Percentiles rank a stretch among this genome's conserved stretches.
phyloP scores from a whole-genome alignment of 2,888 invertebrate genomes.

The Poecilus cupreus region DNA sequence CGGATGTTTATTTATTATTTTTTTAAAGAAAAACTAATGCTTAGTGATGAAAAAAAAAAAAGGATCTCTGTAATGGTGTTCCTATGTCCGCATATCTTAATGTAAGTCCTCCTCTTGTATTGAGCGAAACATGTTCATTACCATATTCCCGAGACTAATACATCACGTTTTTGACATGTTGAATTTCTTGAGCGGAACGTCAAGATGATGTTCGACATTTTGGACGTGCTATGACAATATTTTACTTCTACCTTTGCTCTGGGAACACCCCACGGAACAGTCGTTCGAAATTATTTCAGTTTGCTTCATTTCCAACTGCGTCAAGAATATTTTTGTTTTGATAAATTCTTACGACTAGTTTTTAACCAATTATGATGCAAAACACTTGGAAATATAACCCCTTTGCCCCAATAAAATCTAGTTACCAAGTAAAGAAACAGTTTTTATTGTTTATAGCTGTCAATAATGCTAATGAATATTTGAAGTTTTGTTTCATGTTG shows the following conservation, averaged over 20 bases:
- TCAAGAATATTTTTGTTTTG: too few species aligned
- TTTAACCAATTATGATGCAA: too few species aligned
- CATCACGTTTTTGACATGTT: slow-evolving; percentile 35
- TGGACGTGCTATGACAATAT: slow-evolving; percentile 45
- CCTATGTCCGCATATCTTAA: neutral
- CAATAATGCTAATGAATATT: slow-evolving; percentile 3
- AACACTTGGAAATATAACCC: too few species aligned
- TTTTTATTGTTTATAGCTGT: too few species aligned
- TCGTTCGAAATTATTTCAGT: neutral
- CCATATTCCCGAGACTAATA: slow-evolving; percentile 26
- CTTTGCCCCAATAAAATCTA: too few species aligned
- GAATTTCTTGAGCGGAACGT: slow-evolving; percentile 4
- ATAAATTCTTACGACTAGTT: too few species aligned
- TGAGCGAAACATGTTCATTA: slow-evolving; percentile 14
- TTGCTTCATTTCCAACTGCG: neutral
- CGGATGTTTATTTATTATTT: too few species aligned
- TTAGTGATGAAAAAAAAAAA: too few species aligned
- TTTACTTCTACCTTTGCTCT: slow-evolving; percentile 4
- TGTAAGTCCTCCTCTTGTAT: neutral
- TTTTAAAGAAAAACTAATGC: too few species aligned
- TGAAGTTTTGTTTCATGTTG: too few species aligned
- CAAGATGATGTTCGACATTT: slow-evolving; percentile 34
- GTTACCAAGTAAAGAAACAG: too few species aligned
- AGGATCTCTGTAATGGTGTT: neutral
- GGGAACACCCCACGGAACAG: neutral